A percentile compares a stretch with the other conserved stretches of the same genome.
Conservation (phyloP, 2,797 vertebrate genomes). For the Crenichthys baileyi region DNA sequence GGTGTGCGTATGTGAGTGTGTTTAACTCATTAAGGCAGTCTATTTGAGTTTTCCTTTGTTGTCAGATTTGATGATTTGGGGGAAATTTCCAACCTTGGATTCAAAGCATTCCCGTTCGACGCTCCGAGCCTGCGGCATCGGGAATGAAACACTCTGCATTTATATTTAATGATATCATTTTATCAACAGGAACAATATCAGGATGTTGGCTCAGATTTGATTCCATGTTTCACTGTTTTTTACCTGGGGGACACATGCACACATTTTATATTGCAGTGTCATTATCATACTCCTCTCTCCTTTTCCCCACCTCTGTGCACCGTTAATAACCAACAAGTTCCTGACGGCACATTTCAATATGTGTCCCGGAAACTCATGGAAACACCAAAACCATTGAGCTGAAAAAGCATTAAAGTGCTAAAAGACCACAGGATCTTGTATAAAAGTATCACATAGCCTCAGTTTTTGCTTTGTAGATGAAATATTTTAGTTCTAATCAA, state of each 20-base stretch:
- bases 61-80: slow-evolving; percentile 87
- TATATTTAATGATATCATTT: slow-evolving; percentile 88
- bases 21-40: slow-evolving; percentile 79
- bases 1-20: slow-evolving; percentile 50
- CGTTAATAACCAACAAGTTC: slow-evolving; percentile 68
- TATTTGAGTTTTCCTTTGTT: slow-evolving; percentile 85
- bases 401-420: background rate
- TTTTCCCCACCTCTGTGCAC: slow-evolving; percentile 29
- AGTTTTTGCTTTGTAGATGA: background rate
- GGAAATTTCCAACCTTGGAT: slow-evolving; percentile 81
- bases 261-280: slow-evolving; percentile 41
- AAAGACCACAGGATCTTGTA: background rate
- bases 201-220: slow-evolving; percentile 82
- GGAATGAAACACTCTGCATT: slow-evolving; percentile 80
- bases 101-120: slow-evolving; percentile 79
- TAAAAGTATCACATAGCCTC: background rate
- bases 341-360: slow-evolving; percentile 51
- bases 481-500: background rate
- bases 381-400: background rate
- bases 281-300: slow-evolving; percentile 55
- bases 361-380: slow-evolving; percentile 10
- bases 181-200: slow-evolving; percentile 85
- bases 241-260: slow-evolving; percentile 80
- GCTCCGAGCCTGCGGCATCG: slow-evolving; percentile 73
- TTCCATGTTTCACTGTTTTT: slow-evolving; percentile 82